phyloP scores from a whole-genome alignment of 2,113 vertebrate species.

The Platysteira castanea region DNA sequence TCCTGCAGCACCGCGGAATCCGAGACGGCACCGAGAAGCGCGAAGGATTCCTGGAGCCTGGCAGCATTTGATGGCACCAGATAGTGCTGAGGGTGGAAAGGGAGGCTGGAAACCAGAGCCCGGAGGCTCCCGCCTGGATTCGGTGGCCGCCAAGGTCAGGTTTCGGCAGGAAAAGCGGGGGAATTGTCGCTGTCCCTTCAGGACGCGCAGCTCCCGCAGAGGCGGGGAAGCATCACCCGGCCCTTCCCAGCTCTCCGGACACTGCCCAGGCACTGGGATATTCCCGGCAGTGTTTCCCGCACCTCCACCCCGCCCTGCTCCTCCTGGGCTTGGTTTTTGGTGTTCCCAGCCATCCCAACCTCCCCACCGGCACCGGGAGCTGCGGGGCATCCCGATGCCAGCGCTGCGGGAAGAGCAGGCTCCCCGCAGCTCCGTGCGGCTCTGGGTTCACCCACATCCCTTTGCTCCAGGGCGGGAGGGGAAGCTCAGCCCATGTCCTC shows the following conservation, averaged over 20 bases:
- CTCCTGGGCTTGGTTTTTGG: not conserved
- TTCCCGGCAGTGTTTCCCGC: fast-evolving
- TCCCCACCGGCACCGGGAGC: not conserved
- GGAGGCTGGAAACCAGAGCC: not conserved
- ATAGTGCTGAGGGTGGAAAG: not conserved
- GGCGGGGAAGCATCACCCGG: not conserved
- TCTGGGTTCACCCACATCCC: not conserved
- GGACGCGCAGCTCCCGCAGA: fast-evolving
- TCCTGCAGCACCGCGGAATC: not conserved
- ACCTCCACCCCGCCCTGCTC: too few species aligned
- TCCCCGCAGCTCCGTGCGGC: not conserved
- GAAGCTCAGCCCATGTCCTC: not conserved
- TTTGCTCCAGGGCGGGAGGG: not conserved
- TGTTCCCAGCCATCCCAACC: not conserved
- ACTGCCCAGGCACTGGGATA: not conserved
- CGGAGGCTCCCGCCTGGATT: not conserved
- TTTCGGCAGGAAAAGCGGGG: not conserved
- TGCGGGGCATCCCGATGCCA: not conserved
- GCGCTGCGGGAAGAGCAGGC: fast-evolving
- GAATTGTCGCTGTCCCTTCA: not conserved
- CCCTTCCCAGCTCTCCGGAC: not conserved
- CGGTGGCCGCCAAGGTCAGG: not conserved
- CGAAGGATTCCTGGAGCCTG: not conserved
- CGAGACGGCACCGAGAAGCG: not conserved
- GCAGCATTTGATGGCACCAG: not conserved